phyloP scores from a whole-genome alignment of 1,140 invertebrate genomes.

The Microplitis demolitor region DNA sequence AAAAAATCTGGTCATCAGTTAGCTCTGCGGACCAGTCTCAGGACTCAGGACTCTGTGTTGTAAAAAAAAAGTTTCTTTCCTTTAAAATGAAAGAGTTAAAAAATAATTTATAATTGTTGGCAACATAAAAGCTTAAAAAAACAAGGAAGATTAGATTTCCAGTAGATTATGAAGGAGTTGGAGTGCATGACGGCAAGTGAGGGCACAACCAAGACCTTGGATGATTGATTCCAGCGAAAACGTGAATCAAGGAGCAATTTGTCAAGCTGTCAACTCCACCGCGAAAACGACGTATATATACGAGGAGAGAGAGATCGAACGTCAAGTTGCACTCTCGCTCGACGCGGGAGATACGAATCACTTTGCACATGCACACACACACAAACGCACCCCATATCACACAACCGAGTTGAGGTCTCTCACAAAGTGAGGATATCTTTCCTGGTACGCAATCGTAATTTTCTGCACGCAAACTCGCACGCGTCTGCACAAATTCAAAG shows the following conservation, averaged over 20 bases:
- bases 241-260: constrained; percentile 58
- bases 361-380: not conserved
- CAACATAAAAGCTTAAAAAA: too few species aligned
- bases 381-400: not conserved
- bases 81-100: too few species aligned
- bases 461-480: constrained; percentile 25
- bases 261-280: constrained; percentile 50
- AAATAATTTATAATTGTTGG: too few species aligned
- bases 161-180: too few species aligned
- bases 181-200: too few species aligned
- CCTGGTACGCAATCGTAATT: constrained; percentile 17
- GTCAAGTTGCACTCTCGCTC: constrained; percentile 8
- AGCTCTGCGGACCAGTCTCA: too few species aligned
- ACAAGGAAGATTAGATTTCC: too few species aligned
- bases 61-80: too few species aligned
- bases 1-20: too few species aligned
- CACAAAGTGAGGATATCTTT: constrained; percentile 11
- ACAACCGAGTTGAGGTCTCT: not conserved
- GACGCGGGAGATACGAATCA: constrained; percentile 41
- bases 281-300: not conserved
- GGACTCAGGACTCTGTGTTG: too few species aligned
- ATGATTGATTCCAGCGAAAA: constrained; percentile 61
- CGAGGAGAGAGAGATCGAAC: constrained; percentile 21
- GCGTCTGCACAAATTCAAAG: constrained; percentile 14
- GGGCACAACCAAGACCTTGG: constrained; percentile 20